phyloP scores from a whole-genome alignment of 2,797 vertebrate genomes.

The Odontamblyopus rebecca region DNA sequence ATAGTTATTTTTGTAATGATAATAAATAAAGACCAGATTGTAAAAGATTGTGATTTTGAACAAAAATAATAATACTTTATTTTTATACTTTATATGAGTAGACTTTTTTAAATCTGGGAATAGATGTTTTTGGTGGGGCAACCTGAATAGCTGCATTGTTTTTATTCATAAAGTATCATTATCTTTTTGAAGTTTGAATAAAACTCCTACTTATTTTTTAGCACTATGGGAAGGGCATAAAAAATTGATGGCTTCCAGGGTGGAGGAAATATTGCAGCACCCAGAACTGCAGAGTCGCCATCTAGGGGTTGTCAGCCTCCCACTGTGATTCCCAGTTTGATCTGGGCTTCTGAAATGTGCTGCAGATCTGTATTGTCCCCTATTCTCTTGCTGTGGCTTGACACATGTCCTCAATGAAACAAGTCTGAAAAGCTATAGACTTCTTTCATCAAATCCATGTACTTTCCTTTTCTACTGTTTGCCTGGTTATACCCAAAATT shows the following conservation, averaged over 20 bases:
- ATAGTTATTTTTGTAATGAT: too few species aligned
- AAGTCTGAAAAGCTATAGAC: not conserved
- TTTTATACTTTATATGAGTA: too few species aligned
- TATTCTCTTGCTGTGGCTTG: conserved; percentile 6
- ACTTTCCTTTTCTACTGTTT: not conserved
- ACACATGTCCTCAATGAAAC: conserved; percentile 11
- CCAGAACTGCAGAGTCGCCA: conserved; percentile 31
- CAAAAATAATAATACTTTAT: too few species aligned
- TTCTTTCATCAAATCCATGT: not conserved
- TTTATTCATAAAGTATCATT: not conserved
- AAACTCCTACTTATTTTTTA: conserved; percentile 36
- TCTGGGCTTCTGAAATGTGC: conserved; percentile 42
- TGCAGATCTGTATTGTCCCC: conserved; percentile 41
- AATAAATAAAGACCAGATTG: too few species aligned
- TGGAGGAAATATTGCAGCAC: conserved; percentile 35
- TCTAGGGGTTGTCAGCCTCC: conserved; percentile 56
- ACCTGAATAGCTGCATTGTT: not conserved
- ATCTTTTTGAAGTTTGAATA: not conserved
- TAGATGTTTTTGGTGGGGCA: not conserved
- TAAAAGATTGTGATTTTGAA: too few species aligned
- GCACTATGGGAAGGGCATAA: conserved; percentile 61
- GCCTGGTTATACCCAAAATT: not conserved
- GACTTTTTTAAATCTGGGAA: too few species aligned
- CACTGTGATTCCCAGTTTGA: conserved; percentile 43
- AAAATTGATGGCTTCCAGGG: conserved; percentile 35